phyloP scores from a whole-genome alignment of 2,888 invertebrate species.

The Tethea ocularis region DNA sequence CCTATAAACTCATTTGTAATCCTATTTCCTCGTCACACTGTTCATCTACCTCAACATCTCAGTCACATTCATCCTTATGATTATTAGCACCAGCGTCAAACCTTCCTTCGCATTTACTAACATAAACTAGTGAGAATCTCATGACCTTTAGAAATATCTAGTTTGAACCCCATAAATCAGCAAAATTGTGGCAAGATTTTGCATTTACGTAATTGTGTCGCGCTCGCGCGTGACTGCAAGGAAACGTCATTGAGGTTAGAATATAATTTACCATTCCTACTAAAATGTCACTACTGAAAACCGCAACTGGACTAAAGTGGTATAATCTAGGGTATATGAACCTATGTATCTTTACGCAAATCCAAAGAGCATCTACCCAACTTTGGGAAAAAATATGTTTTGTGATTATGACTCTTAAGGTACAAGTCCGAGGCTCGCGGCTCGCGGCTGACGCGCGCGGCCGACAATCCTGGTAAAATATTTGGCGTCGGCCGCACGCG shows the following conservation, averaged over 20 bases:
- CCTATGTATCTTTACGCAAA: too few species aligned
- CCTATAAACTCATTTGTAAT: not conserved
- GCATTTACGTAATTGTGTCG: conserved; percentile 2
- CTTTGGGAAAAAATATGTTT: too few species aligned
- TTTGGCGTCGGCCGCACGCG: too few species aligned
- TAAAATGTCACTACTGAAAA: conserved; percentile 4
- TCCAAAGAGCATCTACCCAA: too few species aligned
- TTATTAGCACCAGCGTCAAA: not conserved
- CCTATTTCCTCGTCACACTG: not conserved
- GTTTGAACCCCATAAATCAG: not conserved
- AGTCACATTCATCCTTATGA: not conserved
- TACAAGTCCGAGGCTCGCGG: too few species aligned
- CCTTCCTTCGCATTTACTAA: not conserved
- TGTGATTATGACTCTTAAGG: too few species aligned
- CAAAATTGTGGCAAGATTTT: not conserved
- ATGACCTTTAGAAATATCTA: not conserved
- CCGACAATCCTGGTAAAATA: too few species aligned
- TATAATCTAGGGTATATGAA: not conserved
- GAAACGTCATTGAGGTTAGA: not conserved
- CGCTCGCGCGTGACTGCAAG: conserved; percentile 4
- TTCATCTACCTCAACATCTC: not conserved
- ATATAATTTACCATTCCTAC: not conserved
- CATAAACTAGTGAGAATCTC: not conserved
- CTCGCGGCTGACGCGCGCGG: too few species aligned
- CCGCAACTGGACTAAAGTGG: not conserved